phyloP scores from a whole-genome alignment of 2,113 vertebrate genomes.

The Pyrgilauda ruficollis region DNA sequence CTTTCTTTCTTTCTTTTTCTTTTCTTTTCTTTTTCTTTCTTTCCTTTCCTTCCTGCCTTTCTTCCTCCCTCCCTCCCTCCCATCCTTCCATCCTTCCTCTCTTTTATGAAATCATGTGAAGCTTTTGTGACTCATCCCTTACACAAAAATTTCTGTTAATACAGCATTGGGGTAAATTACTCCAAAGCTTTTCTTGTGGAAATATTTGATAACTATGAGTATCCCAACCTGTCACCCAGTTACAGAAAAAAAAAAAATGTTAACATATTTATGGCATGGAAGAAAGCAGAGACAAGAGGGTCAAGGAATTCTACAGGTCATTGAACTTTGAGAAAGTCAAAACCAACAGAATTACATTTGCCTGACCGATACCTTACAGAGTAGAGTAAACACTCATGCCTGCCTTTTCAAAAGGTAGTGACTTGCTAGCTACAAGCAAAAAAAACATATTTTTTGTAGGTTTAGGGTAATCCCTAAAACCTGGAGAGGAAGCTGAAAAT shows the following conservation, averaged over 20 bases:
- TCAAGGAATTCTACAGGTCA: background rate
- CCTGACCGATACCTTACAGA: background rate
- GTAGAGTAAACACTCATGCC: background rate
- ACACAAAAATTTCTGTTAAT: background rate
- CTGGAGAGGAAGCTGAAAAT: constrained; percentile 59
- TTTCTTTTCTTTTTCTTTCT: no score
- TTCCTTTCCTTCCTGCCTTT: no score
- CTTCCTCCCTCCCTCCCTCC: no score
- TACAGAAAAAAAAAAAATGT: background rate
- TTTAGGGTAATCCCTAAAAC: constrained; percentile 56
- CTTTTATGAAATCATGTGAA: background rate
- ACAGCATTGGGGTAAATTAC: background rate
- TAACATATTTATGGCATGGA: background rate
- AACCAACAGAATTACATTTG: background rate
- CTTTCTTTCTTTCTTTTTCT: no score
- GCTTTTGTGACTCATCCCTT: background rate
- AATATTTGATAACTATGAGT: background rate
- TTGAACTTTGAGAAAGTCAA: background rate
- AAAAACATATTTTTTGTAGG: background rate
- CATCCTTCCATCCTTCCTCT: background rate
- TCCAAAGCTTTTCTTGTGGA: background rate
- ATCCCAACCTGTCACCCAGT: background rate
- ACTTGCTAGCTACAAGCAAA: background rate
- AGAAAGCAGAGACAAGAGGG: background rate
- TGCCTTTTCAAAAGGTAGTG: background rate